phyloP scores from a whole-genome alignment of 2,888 invertebrate species.

The Eulithis testata region DNA sequence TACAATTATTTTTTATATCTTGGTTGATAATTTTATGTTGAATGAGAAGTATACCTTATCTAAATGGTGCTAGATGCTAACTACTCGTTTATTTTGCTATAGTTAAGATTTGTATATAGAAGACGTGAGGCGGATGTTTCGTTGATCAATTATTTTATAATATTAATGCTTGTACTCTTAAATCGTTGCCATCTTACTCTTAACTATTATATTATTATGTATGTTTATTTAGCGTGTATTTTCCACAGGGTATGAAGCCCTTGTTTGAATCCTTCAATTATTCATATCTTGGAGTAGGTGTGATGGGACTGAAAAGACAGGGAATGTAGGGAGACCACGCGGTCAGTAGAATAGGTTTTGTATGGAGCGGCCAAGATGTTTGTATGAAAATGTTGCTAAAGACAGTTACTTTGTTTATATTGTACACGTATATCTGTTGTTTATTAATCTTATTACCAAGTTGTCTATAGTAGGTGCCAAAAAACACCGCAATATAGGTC shows the following conservation, averaged over 20 bases:
- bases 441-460: conserved; percentile 13
- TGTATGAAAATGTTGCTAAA: conserved; percentile 57
- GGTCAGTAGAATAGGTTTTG: conserved; percentile 74
- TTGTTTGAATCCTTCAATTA: conserved; percentile 59
- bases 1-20: conserved; percentile 65
- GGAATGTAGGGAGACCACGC: conserved; percentile 66
- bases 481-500: too few relatives aligned
- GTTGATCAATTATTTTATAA: conserved; percentile 33
- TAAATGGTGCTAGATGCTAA: conserved; percentile 83
- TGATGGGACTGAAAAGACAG: conserved; percentile 78
- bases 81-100: conserved; percentile 71
- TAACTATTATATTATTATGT: conserved; percentile 46
- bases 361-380: conserved; percentile 71
- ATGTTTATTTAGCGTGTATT: conserved; percentile 58
- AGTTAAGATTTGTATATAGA: conserved; percentile 67
- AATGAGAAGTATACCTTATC: conserved; percentile 74
- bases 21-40: conserved; percentile 80
- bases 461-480: too few relatives aligned
- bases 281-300: conserved; percentile 64
- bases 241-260: conserved; percentile 71
- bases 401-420: conserved; percentile 32
- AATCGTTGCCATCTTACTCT: conserved; percentile 68
- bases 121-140: conserved; percentile 46
- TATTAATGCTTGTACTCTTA: conserved; percentile 57
- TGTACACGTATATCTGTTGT: conserved; percentile 17